These are phyloP conservation scores for Troides oblongomaculatus DNA, from an alignment of 2,888 invertebrate genomes.

Conservation along the genomic window DNA sequence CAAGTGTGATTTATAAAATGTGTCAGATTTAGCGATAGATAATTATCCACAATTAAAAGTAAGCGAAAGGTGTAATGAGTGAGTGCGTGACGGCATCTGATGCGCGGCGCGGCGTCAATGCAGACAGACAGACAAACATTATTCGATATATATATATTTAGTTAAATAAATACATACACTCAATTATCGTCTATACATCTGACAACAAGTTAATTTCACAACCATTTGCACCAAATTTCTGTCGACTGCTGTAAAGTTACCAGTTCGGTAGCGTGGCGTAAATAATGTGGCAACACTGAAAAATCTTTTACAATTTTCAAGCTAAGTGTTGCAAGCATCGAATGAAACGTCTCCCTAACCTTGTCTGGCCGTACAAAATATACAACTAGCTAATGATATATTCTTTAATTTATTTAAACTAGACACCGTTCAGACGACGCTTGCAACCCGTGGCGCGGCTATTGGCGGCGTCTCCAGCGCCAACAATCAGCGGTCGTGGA, in stretches of 20 bases:
- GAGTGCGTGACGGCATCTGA: too few relatives aligned
- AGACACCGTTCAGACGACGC: not conserved
- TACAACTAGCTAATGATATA: constrained; percentile 2
- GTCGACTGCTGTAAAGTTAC: constrained; percentile 16
- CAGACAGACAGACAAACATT: not conserved
- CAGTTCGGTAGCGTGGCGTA: not conserved
- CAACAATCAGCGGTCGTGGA: not conserved
- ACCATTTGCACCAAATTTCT: constrained; percentile 39
- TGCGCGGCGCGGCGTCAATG: not conserved
- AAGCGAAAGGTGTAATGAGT: not conserved
- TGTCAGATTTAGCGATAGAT: too few relatives aligned
- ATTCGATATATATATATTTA: constrained; percentile 1
- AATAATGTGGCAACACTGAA: constrained; percentile 15
- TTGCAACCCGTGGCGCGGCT: not conserved
- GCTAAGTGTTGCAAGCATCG: constrained; percentile 5
- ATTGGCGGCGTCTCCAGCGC: not conserved
- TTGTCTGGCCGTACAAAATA: constrained; percentile 1
- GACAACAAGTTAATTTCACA: constrained; percentile 35
- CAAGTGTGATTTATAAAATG: too few relatives aligned
- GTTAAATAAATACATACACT: constrained; percentile 15
- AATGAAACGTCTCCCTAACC: not conserved
- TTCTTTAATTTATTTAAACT: not conserved
- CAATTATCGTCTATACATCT: constrained; percentile 17
- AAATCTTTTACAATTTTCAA: constrained; percentile 2
- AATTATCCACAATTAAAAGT: not conserved